Conservation (phyloP, 2,888 invertebrate genomes). For the Agrilus cyanescens region DNA sequence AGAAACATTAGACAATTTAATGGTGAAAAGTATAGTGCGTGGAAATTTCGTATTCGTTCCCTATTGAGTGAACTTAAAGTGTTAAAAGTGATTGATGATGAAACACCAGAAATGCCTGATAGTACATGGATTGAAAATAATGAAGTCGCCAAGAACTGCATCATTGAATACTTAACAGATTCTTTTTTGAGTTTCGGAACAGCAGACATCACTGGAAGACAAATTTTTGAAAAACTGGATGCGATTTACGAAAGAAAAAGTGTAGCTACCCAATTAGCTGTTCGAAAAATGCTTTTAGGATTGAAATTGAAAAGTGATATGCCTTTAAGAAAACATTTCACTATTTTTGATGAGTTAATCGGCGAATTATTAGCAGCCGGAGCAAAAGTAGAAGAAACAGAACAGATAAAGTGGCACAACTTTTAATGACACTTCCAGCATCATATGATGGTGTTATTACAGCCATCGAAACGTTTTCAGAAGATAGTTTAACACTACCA, state of each 20-base stretch:
- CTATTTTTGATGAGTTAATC: constrained; percentile 25
- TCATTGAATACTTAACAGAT: no score
- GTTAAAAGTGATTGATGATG: no score
- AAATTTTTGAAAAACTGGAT: constrained; percentile 2
- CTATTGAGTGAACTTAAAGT: no score
- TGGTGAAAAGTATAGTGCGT: no score
- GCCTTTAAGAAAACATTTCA: constrained; percentile 21
- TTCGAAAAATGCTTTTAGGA: constrained; percentile 17
- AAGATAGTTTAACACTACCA: constrained; percentile 12
- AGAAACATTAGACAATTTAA: no score
- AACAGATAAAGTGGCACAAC: constrained; percentile 23
- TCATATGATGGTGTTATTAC: constrained; percentile 17
- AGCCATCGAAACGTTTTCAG: constrained; percentile 15
- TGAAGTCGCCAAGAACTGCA: no score
- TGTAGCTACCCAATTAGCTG: constrained; percentile 19
- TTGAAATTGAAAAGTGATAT: constrained; percentile 16
- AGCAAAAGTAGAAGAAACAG: constrained; percentile 26
- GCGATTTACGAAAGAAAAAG: constrained; percentile 17
- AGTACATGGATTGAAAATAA: no score
- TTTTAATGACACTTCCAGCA: constrained; percentile 14
- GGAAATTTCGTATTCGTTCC: no score
- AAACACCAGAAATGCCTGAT: no score
- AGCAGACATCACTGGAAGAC: no score
- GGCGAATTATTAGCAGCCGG: constrained; percentile 25
- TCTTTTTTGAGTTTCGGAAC: no score